These are phyloP conservation scores for Acromyrmex heyeri DNA, from an alignment of 1,140 invertebrate species.

Conservation along the genomic window DNA sequence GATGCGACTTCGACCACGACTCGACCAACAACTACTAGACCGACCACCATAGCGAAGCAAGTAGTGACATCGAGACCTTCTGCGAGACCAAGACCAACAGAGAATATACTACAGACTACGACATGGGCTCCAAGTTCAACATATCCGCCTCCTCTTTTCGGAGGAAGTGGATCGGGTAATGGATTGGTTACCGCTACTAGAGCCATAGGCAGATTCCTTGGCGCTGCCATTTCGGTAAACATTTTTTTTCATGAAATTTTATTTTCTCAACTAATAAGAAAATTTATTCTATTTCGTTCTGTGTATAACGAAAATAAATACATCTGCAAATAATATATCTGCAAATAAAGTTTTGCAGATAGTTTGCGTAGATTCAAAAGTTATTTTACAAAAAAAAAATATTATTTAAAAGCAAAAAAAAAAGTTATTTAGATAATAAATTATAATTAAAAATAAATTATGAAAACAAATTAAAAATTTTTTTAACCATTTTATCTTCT, in stretches of 20 bases:
- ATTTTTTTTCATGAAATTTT: not conserved
- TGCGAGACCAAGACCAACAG: constrained; percentile 49
- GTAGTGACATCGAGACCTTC: constrained; percentile 61
- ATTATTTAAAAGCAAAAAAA: not conserved
- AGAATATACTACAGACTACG: constrained; percentile 62
- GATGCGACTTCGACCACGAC: constrained; percentile 51
- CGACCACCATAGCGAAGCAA: constrained; percentile 70
- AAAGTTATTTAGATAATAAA: not conserved
- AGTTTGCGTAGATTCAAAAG: not conserved
- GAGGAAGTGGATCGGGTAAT: constrained; percentile 60
- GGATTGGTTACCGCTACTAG: constrained; percentile 89
- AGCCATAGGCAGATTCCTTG: constrained; percentile 91
- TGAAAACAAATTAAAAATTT: not conserved
- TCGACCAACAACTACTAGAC: constrained; percentile 62
- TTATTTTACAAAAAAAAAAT: not conserved
- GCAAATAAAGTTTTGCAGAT: not conserved
- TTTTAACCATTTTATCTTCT: not conserved
- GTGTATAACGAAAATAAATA: not conserved
- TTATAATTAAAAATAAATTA: not conserved
- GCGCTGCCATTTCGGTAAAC: constrained; percentile 90
- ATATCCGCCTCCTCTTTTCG: constrained; percentile 84
- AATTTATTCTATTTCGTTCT: not conserved
- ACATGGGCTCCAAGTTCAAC: constrained; percentile 81
- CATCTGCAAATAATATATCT: too few relatives aligned
- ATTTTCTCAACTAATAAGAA: constrained; percentile 15